Percentiles rank a stretch among this genome's conserved stretches.
Evolutionary conservation across 2,113 vertebrate species (phyloP).

Genomic region (Apaloderma vittatum): DNA sequence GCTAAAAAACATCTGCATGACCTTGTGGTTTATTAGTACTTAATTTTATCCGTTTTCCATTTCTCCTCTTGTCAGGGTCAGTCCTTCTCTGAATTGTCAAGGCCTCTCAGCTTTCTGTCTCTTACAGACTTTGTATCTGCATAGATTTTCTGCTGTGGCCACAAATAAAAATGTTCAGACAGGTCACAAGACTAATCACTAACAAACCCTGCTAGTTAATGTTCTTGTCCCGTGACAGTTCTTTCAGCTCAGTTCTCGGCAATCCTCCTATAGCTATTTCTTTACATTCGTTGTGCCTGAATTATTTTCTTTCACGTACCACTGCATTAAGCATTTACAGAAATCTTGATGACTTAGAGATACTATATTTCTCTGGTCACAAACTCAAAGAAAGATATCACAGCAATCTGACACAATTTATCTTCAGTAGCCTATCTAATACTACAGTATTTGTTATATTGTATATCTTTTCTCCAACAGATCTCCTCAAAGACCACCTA

Average conservation of each 20-base stretch:
- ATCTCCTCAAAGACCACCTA: neutral
- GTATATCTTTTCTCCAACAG: neutral
- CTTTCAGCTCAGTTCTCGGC: neutral
- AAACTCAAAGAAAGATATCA: neutral
- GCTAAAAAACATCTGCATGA: conserved; percentile 61
- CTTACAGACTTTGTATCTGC: neutral
- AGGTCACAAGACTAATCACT: neutral
- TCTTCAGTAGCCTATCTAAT: neutral
- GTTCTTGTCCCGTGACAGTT: neutral
- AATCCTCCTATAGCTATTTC: neutral
- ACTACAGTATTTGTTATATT: neutral
- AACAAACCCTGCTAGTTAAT: neutral
- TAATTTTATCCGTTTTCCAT: conserved; percentile 23
- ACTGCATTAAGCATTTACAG: neutral
- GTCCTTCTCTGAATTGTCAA: conserved; percentile 42
- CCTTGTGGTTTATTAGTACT: conserved; percentile 65
- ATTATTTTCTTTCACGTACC: neutral
- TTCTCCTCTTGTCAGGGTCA: conserved; percentile 56
- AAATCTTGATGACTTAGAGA: neutral
- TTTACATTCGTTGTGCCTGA: neutral
- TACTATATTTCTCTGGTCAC: neutral
- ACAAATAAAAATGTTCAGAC: conserved; percentile 4
- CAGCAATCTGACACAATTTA: neutral
- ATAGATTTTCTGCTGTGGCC: neutral
- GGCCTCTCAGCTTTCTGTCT: conserved; percentile 33